Conservation (phyloP, 2,888 invertebrate species). For the Tyria jacobaeae region DNA sequence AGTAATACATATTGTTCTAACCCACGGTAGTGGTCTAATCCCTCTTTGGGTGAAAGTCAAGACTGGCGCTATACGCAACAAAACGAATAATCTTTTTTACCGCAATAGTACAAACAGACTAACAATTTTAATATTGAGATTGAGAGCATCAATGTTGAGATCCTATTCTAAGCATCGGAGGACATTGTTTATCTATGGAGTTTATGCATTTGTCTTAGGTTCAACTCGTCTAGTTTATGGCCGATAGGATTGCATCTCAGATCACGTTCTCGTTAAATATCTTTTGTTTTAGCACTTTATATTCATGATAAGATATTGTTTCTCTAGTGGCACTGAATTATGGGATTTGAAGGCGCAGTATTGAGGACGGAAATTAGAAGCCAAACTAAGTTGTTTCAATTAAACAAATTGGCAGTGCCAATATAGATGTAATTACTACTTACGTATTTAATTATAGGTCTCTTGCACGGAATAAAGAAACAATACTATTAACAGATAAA, state of each 20-base stretch:
- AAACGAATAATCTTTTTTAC: neutral
- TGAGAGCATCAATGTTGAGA: neutral
- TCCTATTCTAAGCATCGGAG: constrained; percentile 41
- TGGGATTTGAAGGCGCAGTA: neutral
- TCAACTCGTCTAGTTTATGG: neutral
- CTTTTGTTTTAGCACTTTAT: constrained; percentile 16
- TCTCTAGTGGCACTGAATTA: neutral
- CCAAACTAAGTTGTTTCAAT: too few species aligned
- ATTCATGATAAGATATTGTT: neutral
- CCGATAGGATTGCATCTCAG: constrained; percentile 16
- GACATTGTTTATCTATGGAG: constrained; percentile 15
- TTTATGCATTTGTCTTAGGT: constrained; percentile 12
- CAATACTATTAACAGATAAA: too few species aligned
- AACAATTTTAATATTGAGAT: neutral
- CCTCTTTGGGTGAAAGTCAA: too few species aligned
- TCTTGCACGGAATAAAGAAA: too few species aligned
- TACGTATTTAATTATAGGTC: too few species aligned
- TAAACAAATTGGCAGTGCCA: too few species aligned
- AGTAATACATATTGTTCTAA: too few species aligned
- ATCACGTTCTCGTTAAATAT: constrained; percentile 17
- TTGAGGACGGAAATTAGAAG: too few species aligned
- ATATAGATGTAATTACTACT: too few species aligned
- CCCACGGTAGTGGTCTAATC: too few species aligned
- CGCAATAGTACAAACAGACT: neutral
- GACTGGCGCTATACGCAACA: neutral